A percentile compares a stretch with the other conserved stretches of the same genome.
phyloP scores from a whole-genome alignment of 2,797 vertebrate species.

The Natrix natrix region DNA sequence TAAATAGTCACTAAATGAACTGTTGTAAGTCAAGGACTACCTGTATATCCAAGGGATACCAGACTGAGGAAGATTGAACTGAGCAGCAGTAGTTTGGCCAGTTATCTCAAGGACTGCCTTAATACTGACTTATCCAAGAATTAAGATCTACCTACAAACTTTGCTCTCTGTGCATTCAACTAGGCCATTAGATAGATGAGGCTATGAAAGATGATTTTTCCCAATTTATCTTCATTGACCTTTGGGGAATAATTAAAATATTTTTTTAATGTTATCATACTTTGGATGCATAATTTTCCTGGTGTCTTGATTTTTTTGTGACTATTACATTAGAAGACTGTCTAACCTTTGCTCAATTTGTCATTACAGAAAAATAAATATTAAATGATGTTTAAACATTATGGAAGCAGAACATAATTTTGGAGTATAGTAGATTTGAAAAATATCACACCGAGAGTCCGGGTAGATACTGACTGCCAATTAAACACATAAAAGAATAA shows the following conservation, averaged over 20 bases:
- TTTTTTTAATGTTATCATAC: background rate
- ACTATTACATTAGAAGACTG: background rate
- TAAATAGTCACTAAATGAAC: background rate
- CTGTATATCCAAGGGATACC: background rate
- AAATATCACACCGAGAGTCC: background rate
- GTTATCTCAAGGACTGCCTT: background rate
- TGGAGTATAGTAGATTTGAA: background rate
- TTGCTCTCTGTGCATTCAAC: background rate
- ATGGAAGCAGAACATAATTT: background rate
- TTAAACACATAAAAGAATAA: background rate
- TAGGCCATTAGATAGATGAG: background rate
- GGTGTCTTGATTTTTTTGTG: background rate
- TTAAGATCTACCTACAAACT: background rate
- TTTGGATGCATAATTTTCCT: background rate
- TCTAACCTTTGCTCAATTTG: background rate
- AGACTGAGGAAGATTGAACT: background rate
- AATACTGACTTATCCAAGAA: background rate
- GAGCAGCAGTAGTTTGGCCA: background rate
- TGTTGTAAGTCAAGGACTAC: background rate
- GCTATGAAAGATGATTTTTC: background rate
- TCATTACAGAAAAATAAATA: background rate
- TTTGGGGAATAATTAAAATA: background rate
- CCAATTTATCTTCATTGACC: background rate
- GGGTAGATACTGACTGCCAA: background rate
- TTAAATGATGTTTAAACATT: background rate